A percentile compares a stretch with the other conserved stretches of the same genome.
Evolutionary conservation across 1,140 invertebrate genomes (phyloP).

Genomic region (Scaptodrosophila lebanonensis): DNA sequence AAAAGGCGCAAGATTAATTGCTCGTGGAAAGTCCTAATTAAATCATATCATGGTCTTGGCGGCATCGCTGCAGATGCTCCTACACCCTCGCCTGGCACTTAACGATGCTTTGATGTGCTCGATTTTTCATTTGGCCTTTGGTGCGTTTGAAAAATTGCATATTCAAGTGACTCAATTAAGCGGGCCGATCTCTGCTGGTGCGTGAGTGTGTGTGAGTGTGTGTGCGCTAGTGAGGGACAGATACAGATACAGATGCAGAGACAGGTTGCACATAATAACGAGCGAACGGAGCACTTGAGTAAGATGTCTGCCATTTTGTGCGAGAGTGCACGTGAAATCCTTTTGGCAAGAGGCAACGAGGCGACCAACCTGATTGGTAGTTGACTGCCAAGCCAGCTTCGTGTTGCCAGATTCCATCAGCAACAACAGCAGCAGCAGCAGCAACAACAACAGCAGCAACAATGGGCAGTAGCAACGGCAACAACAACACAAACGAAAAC

Average conservation of each 20-base stretch:
- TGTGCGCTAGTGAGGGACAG: slow-evolving; percentile 3
- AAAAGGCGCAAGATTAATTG: slow-evolving; percentile 62
- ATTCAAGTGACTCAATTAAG: slow-evolving; percentile 71
- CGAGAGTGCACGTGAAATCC: slow-evolving; percentile 61
- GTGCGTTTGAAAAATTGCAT: slow-evolving; percentile 66
- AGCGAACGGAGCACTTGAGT: slow-evolving; percentile 43
- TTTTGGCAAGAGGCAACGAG: slow-evolving; percentile 48
- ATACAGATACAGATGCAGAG: slow-evolving; percentile 18
- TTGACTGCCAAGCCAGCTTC: slow-evolving; percentile 45
- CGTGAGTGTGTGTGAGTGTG: slow-evolving; percentile 2
- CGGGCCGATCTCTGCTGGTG: slow-evolving; percentile 13
- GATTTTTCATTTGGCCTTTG: slow-evolving; percentile 42
- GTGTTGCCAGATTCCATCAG: slow-evolving; percentile 62
- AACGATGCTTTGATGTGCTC: slow-evolving; percentile 52
- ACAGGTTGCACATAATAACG: slow-evolving; percentile 63
- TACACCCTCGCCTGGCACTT: slow-evolving; percentile 19
- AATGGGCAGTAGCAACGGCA: slow-evolving; percentile 18
- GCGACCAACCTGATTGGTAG: slow-evolving; percentile 71
- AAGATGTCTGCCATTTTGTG: slow-evolving; percentile 69
- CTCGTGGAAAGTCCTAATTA: slow-evolving; percentile 68
- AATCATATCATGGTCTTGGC: slow-evolving; percentile 54
- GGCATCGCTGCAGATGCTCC: slow-evolving; percentile 16
- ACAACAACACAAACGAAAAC: slow-evolving; percentile 60
- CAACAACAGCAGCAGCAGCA: slow-evolving; percentile 42
- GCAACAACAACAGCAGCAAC: slow-evolving; percentile 26